phyloP scores from a whole-genome alignment of 2,888 invertebrate species.

The Idaea dimidiata region DNA sequence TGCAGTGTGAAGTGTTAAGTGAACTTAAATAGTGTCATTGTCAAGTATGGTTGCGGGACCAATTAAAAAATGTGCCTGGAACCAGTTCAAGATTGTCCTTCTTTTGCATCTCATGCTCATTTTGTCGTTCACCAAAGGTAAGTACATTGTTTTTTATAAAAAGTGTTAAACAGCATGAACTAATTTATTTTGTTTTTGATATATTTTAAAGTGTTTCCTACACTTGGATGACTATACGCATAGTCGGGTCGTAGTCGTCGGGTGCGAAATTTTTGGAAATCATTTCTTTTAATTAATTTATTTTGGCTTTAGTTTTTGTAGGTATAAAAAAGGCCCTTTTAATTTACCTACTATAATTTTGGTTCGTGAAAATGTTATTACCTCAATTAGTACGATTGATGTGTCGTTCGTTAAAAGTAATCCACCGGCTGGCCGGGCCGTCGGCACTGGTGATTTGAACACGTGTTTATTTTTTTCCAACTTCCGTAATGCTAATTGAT shows the following conservation, averaged over 20 bases:
- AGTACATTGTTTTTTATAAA: too few species aligned
- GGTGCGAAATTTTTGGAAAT: too few species aligned
- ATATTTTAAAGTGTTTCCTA: too few species aligned
- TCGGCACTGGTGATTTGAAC: not conserved
- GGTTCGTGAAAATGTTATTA: not conserved
- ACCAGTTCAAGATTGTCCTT: conserved; percentile 65
- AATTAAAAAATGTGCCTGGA: conserved; percentile 68
- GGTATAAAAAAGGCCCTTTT: conserved; percentile 21
- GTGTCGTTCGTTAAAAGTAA: not conserved
- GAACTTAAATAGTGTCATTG: conserved; percentile 49
- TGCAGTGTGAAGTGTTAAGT: conserved; percentile 54
- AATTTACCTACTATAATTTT: not conserved
- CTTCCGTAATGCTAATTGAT: not conserved
- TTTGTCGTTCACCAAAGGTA: conserved; percentile 60
- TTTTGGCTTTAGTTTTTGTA: conserved; percentile 17
- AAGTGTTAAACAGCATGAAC: conserved; percentile 13
- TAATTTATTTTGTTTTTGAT: conserved; percentile 10
- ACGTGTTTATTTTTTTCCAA: not conserved
- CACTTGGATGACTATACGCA: too few species aligned
- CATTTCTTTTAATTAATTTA: conserved; percentile 11
- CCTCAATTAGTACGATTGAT: not conserved
- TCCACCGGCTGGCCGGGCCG: not conserved
- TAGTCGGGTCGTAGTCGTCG: too few species aligned
- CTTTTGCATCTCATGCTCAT: conserved; percentile 66
- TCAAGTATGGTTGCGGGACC: conserved; percentile 70